A percentile compares a stretch with the other conserved stretches of the same genome.
Conservation (phyloP, 2,888 invertebrate genomes). For the Prosapia bicincta region DNA sequence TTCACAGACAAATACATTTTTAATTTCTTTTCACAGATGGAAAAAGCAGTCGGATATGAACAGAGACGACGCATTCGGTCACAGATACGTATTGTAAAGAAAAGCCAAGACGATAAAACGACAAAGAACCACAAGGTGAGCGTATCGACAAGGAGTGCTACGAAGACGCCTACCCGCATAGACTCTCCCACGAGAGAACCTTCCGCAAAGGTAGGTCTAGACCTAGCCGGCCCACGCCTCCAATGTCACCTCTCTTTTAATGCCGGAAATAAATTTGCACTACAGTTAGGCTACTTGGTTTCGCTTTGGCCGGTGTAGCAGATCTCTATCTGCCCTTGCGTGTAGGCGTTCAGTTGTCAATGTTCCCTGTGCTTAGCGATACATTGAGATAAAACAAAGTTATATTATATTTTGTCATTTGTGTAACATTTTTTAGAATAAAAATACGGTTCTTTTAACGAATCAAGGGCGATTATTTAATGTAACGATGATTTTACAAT, state of each 20-base stretch:
- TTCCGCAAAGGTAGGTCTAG: neutral
- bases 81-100: constrained; percentile 70
- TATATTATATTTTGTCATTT: too few species aligned
- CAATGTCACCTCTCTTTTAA: neutral
- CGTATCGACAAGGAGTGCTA: neutral
- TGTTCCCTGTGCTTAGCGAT: too few species aligned
- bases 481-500: too few species aligned
- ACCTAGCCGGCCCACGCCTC: neutral
- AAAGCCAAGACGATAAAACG: constrained; percentile 47
- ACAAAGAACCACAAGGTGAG: neutral
- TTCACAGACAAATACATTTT: too few species aligned
- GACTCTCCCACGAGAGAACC: constrained; percentile 10
- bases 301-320: neutral
- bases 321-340: neutral
- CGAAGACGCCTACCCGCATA: constrained; percentile 8
- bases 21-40: constrained; percentile 57
- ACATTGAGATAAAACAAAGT: too few species aligned
- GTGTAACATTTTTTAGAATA: too few species aligned
- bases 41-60: constrained; percentile 73
- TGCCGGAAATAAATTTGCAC: constrained; percentile 2
- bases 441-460: too few species aligned
- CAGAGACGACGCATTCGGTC: constrained; percentile 70
- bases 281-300: constrained; percentile 5
- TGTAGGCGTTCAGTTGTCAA: too few species aligned
- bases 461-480: too few species aligned